Percentiles rank a stretch among this genome's conserved stretches.
Evolutionary conservation across 1,140 invertebrate species (phyloP).

Genomic region (Drosophila murphyi): DNA sequence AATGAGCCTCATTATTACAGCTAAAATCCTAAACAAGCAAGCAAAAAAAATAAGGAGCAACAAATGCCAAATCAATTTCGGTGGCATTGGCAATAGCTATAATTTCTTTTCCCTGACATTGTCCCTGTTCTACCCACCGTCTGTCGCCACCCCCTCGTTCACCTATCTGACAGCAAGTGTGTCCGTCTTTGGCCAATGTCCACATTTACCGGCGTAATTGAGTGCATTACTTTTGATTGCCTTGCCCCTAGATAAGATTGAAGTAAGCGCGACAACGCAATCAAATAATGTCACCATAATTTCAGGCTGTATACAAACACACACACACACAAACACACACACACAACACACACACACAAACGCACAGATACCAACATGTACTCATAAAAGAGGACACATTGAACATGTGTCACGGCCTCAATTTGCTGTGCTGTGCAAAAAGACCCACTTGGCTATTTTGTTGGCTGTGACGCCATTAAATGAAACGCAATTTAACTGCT

Average conservation of each 20-base stretch:
- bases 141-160: not conserved
- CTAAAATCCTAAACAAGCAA: not conserved
- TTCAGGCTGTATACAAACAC: slow-evolving; percentile 43
- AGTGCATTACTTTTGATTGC: slow-evolving; percentile 78
- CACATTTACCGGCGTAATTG: slow-evolving; percentile 69
- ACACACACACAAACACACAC: slow-evolving; percentile 17
- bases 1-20: slow-evolving; percentile 8
- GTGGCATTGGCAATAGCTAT: not conserved
- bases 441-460: slow-evolving; percentile 9
- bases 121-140: no score
- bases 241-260: slow-evolving; percentile 47
- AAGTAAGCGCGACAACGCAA: slow-evolving; percentile 45
- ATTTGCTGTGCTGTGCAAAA: not conserved
- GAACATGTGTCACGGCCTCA: not conserved
- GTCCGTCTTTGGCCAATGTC: slow-evolving; percentile 7
- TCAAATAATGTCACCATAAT: slow-evolving; percentile 71
- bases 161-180: not conserved
- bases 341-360: not conserved
- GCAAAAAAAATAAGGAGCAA: slow-evolving; percentile 10
- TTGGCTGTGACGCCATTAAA: not conserved
- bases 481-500: not conserved
- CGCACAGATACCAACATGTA: not conserved
- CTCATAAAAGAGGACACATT: not conserved
- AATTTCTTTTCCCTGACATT: not conserved
- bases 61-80: slow-evolving; percentile 41